Evolutionary conservation across 2,888 invertebrate species (phyloP), one percentile per base, ranked within the genome.

Genomic region (Odontothrips loti): DNA sequence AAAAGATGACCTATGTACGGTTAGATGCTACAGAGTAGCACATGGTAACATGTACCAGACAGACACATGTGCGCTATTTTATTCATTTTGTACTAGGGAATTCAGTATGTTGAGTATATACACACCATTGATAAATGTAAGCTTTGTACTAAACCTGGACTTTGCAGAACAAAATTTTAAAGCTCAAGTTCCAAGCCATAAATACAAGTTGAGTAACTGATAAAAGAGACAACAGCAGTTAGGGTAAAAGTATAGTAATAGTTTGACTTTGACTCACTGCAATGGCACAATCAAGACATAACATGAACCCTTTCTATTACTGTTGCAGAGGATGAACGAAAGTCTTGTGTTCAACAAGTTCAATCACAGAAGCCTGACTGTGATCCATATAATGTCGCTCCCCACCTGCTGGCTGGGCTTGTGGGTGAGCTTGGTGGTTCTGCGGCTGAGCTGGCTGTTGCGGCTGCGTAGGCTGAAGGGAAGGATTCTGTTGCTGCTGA

Each of bases 391-490:
- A 82, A 78, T 81, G 81, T 47, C 80, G 81, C 82, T 82, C 82
- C 75, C 81, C 81, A 79, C 58, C 29, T 12, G 27, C 79, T 43
- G 81, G 48, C 80, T 81, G 68, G 79, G 82, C 82, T 81, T 83
- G 82, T 79, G 83, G 83, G 20, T 82, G 83, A 51, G 82, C 81
- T 79, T 80, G 82, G 48, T 82, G 82, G 43, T 82, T 82, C 27
- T 83, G 83, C 80, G 83, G 79, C 82, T 83, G 79, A 79, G 79
- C 20, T 75, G 79, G 47, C 23, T 51, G 58, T 4, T n/a, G 51
- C 20, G 79, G 48, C 85, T 79, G 85, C 85, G 83, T 85, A 84
- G 84, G 85, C 84, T 83, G 86, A 85, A 82, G 81, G 68, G 80
- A 80, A 68, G 85, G 85, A 63, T 85, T 81, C 12, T 84, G 83